Conservation (phyloP, 2,888 invertebrate species). For the Actias luna region DNA sequence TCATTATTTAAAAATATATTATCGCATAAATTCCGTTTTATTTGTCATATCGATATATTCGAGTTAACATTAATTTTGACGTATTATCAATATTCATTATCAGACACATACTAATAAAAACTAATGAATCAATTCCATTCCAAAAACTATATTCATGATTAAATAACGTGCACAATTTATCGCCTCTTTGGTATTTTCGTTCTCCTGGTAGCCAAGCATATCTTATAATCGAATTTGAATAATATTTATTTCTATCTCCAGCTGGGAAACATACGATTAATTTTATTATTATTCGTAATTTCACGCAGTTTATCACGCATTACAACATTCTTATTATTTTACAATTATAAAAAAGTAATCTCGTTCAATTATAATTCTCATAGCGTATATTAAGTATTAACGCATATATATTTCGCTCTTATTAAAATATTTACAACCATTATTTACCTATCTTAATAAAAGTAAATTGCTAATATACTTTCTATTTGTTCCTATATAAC, state of each 20-base stretch:
- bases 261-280: neutral
- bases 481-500: no score
- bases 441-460: no score
- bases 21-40: neutral
- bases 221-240: conserved; percentile 2
- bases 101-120: conserved; percentile 13
- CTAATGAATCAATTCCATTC: conserved; percentile 8
- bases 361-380: no score
- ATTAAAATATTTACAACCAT: no score
- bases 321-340: no score
- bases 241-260: neutral
- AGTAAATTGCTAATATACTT: no score
- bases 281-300: neutral
- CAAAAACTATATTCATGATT: conserved; percentile 4
- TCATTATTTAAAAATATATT: neutral
- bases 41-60: conserved; percentile 6
- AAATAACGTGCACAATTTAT: conserved; percentile 10
- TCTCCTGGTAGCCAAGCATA: neutral
- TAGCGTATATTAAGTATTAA: no score
- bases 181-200: neutral
- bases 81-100: conserved; percentile 15
- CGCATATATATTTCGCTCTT: no score
- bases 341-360: no score
- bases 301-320: neutral
- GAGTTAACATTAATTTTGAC: conserved; percentile 2